Evolutionary conservation across 2,113 vertebrate species (phyloP), one percentile per base, ranked within the genome.

Genomic region (Aegithalos caudatus): DNA sequence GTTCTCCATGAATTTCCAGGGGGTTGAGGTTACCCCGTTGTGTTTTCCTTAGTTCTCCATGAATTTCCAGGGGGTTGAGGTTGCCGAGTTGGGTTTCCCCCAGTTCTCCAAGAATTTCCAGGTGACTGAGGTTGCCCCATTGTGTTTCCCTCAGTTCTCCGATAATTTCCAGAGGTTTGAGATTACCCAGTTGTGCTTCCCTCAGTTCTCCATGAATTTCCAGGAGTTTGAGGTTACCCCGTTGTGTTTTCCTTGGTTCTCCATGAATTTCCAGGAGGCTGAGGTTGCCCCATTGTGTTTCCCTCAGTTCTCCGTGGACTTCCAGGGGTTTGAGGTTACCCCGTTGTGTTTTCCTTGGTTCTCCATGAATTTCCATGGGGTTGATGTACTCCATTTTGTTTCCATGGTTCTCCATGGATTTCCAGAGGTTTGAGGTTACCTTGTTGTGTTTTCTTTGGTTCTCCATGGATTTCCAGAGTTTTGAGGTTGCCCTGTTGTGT

Each of bases 191-290:
- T 42, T 33, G 1, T 5, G 14, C 25, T 66, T 66, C 5, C 14
- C 3, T 21, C 0, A 0, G 4, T 10, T 33, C 4, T 48, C 23
- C 29, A 28, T 13, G 14, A 6, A 28, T n/a, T 28, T 48, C 37
- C 37, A 42, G 2, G 8, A 0, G 1, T 0, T 13, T 35, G 6
- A 58, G 6, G 53, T 45, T 21, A 4, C 17, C 40, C 24, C 0
- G 0, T 73, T 57, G 7, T 20, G 12, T 72, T 56, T 56, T 10
- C 14, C 1, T 56, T 56, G 0, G 12, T 57, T 45, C 8, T 35
- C 71, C 31, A 45, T 12, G 24, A 4, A 22, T 17, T 73, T 22
- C 21, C 50, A 33, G 3, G 1, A 3, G 4, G 0, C 14, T 54
- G 11, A 25, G 8, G 28, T 53, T 33, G 8, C 21, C 20, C 35